Evolutionary conservation across 30 jellyfish, hydroid and myxozoan genomes (phyloP).

Genomic region (Turritopsis dohrnii): DNA sequence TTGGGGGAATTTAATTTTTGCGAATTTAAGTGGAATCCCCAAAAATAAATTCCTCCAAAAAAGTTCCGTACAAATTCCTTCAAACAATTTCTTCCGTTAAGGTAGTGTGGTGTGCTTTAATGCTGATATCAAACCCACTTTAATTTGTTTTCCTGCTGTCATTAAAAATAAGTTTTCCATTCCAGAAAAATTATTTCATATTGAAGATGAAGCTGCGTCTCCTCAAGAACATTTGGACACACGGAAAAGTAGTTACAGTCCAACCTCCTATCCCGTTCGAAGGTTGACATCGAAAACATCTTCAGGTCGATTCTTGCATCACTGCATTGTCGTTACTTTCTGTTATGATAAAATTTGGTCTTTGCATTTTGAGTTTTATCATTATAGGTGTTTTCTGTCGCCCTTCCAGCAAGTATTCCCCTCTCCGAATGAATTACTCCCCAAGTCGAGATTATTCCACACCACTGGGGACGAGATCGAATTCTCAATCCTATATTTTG

Average conservation of each 20-base stretch:
- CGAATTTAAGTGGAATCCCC: too few relatives aligned
- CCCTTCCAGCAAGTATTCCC: not conserved
- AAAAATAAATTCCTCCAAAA: too few relatives aligned
- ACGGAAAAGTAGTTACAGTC: not conserved
- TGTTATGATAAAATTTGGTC: too few relatives aligned
- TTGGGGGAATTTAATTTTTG: too few relatives aligned
- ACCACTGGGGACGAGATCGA: not conserved
- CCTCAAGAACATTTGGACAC: not conserved
- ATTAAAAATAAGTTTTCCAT: not conserved
- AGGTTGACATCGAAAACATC: not conserved
- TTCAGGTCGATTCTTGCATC: not conserved
- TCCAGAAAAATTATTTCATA: not conserved
- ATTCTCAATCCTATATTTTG: not conserved
- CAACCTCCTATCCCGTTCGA: constrained; percentile 4
- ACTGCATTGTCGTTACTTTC: not conserved
- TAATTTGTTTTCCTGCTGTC: too few relatives aligned
- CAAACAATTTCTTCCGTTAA: too few relatives aligned
- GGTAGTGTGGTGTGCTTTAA: too few relatives aligned
- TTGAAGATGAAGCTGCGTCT: not conserved
- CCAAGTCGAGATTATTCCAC: not conserved
- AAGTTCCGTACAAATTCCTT: too few relatives aligned
- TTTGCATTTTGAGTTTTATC: not conserved
- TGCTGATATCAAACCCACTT: too few relatives aligned
- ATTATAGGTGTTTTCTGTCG: not conserved
- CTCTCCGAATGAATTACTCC: not conserved